Conservation (phyloP, 53 echinoderm and acorn worm species). For the Echinometra lucunter region DNA sequence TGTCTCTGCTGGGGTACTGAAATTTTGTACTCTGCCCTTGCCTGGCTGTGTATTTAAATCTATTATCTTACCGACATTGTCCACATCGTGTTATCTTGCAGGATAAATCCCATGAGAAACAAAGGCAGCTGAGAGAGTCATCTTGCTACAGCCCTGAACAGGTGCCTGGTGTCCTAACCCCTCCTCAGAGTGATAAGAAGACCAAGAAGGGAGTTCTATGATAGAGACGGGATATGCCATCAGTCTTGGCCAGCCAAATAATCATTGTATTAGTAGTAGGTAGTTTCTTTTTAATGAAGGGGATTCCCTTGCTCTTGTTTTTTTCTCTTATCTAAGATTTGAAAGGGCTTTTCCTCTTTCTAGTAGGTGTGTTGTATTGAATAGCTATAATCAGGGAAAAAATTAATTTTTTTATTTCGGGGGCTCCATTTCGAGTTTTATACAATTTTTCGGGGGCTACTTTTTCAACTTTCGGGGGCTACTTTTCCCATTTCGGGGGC, state of each 20-base stretch:
- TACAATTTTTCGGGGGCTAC: no score
- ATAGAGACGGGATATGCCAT: conserved; percentile 57
- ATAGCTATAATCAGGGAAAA: neutral
- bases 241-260: conserved; percentile 63
- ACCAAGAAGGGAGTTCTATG: conserved; percentile 64
- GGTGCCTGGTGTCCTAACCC: conserved; percentile 91
- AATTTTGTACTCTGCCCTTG: neutral
- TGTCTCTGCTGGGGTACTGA: no score
- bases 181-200: conserved; percentile 94
- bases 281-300: conserved; percentile 32
- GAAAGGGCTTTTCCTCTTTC: conserved; percentile 56
- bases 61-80: no score
- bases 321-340: conserved; percentile 1
- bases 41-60: no score
- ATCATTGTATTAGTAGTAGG: conserved; percentile 32
- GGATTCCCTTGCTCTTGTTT: neutral
- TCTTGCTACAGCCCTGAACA: conserved; percentile 87
- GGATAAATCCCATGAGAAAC: conserved; percentile 89
- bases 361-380: neutral
- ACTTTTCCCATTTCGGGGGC: no score
- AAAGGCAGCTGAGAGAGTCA: conserved; percentile 63
- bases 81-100: conserved; percentile 43
- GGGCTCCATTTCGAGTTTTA: no score
- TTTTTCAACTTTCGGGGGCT: no score
- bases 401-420: no score